Evolutionary conservation across 1,140 invertebrate species (phyloP), one percentile per base, ranked within the genome.

Genomic region (Brachionus rubens): DNA sequence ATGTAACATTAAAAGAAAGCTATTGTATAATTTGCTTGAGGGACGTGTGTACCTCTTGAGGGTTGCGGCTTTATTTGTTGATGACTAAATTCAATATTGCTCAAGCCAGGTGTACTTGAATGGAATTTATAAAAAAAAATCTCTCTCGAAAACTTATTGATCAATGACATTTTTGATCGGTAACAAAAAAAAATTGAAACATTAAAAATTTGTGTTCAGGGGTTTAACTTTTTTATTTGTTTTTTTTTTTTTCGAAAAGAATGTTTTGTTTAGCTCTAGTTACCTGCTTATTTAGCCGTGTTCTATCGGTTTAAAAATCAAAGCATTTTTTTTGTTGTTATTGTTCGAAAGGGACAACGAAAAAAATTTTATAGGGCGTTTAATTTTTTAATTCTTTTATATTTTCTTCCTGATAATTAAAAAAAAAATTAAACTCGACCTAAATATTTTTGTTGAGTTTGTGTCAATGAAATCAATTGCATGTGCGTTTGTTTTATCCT

Each of bases 211-310:
- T n/a, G n/a, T n/a, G n/a, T n/a, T n/a, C n/a, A n/a, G n/a, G n/a
- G n/a, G n/a, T n/a, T 9, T 36, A 36, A 36, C 9, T 3, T 9
- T 36, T 36, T 9, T 36, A 36, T 36, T 36, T 36, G 33, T 36
- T 36, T 36, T 36, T 36, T 36, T 5, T 5, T 5, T 5, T 5
- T 5, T 36, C 3, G 9, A 36, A 14, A 46, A 43, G 41, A 65
- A 65, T 65, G 59, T 65, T 65, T 65, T 24, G 59, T 65, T 65
- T 65, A 43, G 59, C 36, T 65, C 59, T 65, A 65, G 40, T 65
- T 65, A 65, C 59, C 59, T 65, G 59, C 40, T 41, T 26, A 65
- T 41, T 41, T 65, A 43, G 59, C 36, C 41, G 59, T 65, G 59
- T 43, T 65, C 33, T 65, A 65, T 43, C 59, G 54, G n/a, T 59